These are phyloP conservation scores for Oopsacas minuta DNA, from an alignment of 37 sponge, comb jelly and placozoan genomes.

Conservation along the genomic window DNA sequence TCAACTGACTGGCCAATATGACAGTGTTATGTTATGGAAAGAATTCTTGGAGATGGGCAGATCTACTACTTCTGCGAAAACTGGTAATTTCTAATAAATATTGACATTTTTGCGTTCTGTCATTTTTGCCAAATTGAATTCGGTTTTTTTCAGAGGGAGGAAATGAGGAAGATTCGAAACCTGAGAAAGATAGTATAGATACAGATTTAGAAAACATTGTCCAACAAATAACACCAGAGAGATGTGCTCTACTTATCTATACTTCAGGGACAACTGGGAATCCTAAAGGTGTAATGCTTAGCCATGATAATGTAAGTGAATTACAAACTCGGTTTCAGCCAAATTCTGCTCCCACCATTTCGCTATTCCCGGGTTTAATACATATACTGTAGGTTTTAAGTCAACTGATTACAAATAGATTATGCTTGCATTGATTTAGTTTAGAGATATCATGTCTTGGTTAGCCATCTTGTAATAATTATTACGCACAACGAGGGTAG, in stretches of 20 bases:
- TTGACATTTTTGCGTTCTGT: neutral
- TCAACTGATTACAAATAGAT: too few species aligned
- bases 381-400: too few species aligned
- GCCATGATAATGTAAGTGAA: conserved; percentile 89
- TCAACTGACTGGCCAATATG: conserved; percentile 36
- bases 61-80: neutral
- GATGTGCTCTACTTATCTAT: conserved; percentile 12
- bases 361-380: too few species aligned
- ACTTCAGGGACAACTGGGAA: conserved; percentile 69
- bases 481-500: too few species aligned
- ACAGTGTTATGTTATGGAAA: conserved; percentile 59
- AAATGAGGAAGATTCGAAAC: neutral
- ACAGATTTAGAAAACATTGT: neutral
- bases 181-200: neutral
- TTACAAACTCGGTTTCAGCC: too few species aligned
- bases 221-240: neutral
- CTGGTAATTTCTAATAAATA: neutral
- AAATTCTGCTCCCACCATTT: too few species aligned
- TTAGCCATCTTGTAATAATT: too few species aligned
- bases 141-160: neutral
- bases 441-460: too few species aligned
- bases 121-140: too few species aligned
- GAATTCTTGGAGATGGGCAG: conserved; percentile 64
- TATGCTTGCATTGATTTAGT: too few species aligned
- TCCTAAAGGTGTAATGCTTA: conserved; percentile 85